Evolutionary conservation across 2,797 vertebrate genomes (phyloP).

Genomic region (Neopelma chrysocephalum): DNA sequence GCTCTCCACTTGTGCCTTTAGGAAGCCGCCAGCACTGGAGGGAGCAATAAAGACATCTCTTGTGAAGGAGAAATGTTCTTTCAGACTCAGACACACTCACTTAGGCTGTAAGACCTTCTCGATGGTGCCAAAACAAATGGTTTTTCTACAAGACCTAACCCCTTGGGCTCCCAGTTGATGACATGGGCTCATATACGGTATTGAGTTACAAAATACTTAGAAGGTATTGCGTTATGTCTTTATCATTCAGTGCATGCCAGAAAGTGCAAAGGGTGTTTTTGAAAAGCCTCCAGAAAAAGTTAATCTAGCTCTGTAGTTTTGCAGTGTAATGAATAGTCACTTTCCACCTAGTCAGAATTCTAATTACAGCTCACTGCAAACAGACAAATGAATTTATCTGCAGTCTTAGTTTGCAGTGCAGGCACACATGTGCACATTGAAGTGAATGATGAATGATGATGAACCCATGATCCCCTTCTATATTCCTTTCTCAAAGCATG

Average conservation of each 20-base stretch:
- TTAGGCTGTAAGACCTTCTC: background rate
- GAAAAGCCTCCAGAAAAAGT: background rate
- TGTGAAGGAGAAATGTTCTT: background rate
- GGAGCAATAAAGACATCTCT: background rate
- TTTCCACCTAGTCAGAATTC: background rate
- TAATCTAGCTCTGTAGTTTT: background rate
- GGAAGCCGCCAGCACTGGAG: background rate
- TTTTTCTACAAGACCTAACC: background rate
- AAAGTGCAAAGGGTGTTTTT: background rate
- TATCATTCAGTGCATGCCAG: background rate
- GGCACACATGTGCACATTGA: background rate
- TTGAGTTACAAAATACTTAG: background rate
- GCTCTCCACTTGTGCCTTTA: fast-evolving
- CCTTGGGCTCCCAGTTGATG: background rate
- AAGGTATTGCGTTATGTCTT: background rate
- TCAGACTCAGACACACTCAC: background rate
- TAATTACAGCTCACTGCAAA: conserved; percentile 20
- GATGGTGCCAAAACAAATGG: background rate
- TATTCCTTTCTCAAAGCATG: conserved; percentile 17
- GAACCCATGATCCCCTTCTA: background rate
- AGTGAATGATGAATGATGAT: conserved; percentile 14
- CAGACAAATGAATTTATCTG: conserved; percentile 14
- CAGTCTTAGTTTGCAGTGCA: background rate
- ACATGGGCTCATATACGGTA: background rate
- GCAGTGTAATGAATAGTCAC: background rate